These are phyloP conservation scores for Oreocharis arfaki DNA, from an alignment of 2,113 vertebrate genomes.

Conservation along the genomic window DNA sequence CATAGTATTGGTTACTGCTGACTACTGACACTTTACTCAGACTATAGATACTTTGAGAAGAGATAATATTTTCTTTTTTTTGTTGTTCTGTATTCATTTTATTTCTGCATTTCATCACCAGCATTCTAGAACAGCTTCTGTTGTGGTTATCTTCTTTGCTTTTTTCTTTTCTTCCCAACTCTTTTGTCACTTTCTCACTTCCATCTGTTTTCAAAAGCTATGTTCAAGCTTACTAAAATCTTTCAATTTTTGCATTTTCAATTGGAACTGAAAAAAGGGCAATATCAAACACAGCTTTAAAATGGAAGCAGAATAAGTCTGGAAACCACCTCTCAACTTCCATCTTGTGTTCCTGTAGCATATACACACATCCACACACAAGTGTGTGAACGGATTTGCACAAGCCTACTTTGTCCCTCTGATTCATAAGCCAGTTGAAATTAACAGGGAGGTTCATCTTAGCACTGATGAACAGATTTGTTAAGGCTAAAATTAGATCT, in stretches of 20 bases:
- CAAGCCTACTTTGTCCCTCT: neutral
- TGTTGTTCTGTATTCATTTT: neutral
- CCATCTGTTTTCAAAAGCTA: conserved; percentile 42
- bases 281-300: neutral
- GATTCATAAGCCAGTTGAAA: neutral
- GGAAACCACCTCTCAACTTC: neutral
- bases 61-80: neutral
- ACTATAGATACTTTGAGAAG: neutral
- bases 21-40: neutral
- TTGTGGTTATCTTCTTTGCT: conserved; percentile 3
- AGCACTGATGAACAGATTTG: neutral
- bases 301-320: neutral
- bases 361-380: fast-evolving
- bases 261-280: neutral
- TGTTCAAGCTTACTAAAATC: neutral
- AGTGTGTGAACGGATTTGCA: neutral
- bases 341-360: neutral
- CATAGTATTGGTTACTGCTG: neutral
- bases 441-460: neutral
- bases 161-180: neutral
- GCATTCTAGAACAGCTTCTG: conserved; percentile 7
- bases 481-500: neutral
- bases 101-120: neutral
- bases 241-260: neutral
- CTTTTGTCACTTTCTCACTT: conserved; percentile 17